Percentiles rank a stretch among this genome's conserved stretches.
Evolutionary conservation across 2,888 invertebrate genomes (phyloP).

Genomic region (Zygothrica quintamaculata): DNA sequence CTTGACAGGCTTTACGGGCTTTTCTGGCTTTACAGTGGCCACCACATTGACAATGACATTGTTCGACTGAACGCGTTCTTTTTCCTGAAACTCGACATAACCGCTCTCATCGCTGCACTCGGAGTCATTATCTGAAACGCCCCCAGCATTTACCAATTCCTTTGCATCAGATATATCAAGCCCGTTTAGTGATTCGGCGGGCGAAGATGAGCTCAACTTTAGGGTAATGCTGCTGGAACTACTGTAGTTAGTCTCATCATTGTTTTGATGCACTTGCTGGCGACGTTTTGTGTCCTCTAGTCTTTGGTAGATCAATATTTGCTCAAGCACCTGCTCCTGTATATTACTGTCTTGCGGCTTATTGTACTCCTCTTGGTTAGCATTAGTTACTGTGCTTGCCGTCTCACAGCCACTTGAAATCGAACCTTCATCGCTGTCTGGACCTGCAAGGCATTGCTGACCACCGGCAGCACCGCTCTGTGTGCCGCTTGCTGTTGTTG

Average conservation of each 20-base stretch:
- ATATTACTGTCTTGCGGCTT: slow-evolving; percentile 44
- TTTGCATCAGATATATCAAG: slow-evolving; percentile 38
- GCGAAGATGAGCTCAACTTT: slow-evolving; percentile 70
- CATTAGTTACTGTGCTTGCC: slow-evolving; percentile 88
- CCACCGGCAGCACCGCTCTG: slow-evolving; percentile 33
- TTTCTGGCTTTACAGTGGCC: too few species aligned
- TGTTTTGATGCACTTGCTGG: slow-evolving; percentile 73
- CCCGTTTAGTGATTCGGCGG: slow-evolving; percentile 62
- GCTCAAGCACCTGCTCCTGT: slow-evolving; percentile 69
- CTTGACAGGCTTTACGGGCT: slow-evolving; percentile 19
- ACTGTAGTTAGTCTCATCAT: slow-evolving; percentile 81
- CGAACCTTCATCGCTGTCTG: slow-evolving; percentile 90
- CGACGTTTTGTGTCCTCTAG: slow-evolving; percentile 65
- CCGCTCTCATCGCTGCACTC: slow-evolving; percentile 96
- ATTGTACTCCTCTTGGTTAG: slow-evolving; percentile 84
- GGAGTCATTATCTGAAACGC: slow-evolving; percentile 86
- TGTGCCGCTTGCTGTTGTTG: slow-evolving; percentile 64
- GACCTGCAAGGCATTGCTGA: slow-evolving; percentile 65
- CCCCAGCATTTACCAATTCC: slow-evolving; percentile 25
- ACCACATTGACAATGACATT: slow-evolving; percentile 17
- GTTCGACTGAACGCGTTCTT: slow-evolving; percentile 51
- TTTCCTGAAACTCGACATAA: slow-evolving; percentile 91
- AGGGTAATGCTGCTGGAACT: slow-evolving; percentile 82
- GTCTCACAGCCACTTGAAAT: slow-evolving; percentile 93
- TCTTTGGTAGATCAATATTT: slow-evolving; percentile 72